These are phyloP conservation scores for Pyrocephalus nanus DNA, from an alignment of 2,797 vertebrate genomes.

Conservation along the genomic window DNA sequence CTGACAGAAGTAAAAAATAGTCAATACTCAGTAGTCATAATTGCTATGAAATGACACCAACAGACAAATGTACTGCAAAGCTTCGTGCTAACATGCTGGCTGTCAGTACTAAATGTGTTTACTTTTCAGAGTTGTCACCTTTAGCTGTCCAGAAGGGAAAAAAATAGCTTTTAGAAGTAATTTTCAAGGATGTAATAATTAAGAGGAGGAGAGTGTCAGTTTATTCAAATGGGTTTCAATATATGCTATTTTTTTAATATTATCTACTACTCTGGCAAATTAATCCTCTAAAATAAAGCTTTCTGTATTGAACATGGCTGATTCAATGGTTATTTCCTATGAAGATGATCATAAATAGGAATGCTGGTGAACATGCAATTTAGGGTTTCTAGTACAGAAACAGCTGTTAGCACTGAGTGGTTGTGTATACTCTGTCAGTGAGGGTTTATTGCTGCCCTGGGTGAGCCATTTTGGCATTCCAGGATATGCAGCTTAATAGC, in stretches of 20 bases:
- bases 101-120: not conserved
- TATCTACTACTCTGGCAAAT: not conserved
- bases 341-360: not conserved
- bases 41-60: not conserved
- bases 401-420: slow-evolving; percentile 22
- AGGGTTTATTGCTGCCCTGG: slow-evolving; percentile 24
- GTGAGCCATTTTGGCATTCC: slow-evolving; percentile 8
- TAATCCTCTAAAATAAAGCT: not conserved
- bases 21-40: not conserved
- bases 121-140: not conserved
- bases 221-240: not conserved
- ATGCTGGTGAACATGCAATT: not conserved
- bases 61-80: not conserved
- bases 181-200: not conserved
- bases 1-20: not conserved
- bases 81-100: not conserved
- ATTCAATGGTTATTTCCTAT: not conserved
- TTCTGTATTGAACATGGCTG: not conserved
- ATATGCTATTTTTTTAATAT: not conserved
- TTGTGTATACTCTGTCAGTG: not conserved
- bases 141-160: not conserved
- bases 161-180: not conserved
- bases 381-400: slow-evolving; percentile 14
- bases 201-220: not conserved
- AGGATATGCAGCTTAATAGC: not conserved